Conservation (phyloP, 2,797 vertebrate species). For the Taeniopygia guttata region DNA sequence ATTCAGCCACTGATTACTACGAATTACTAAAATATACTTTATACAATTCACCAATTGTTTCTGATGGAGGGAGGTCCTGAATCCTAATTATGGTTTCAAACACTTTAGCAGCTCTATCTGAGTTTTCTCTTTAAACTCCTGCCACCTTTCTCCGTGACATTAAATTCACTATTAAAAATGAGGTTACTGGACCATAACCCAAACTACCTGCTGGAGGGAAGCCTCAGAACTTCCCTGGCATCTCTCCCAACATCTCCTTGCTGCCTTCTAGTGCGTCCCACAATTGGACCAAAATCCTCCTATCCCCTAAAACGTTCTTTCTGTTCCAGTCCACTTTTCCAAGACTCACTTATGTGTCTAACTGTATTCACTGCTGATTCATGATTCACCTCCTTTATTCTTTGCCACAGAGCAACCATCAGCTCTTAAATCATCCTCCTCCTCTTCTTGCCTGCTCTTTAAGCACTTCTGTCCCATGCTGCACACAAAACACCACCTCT, state of each 20-base stretch:
- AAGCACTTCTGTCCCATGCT: neutral
- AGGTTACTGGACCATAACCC: neutral
- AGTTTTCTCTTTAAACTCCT: neutral
- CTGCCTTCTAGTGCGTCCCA: neutral
- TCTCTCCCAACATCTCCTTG: neutral
- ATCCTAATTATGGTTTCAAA: neutral
- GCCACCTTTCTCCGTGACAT: neutral
- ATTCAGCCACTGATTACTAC: neutral
- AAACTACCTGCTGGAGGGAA: neutral
- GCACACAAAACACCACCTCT: neutral
- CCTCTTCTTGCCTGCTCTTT: neutral
- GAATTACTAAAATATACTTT: neutral
- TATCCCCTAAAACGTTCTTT: neutral
- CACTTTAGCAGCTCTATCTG: rapidly evolving
- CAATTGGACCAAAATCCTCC: neutral
- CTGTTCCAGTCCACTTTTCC: neutral
- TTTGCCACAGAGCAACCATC: neutral
- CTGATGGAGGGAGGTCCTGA: neutral
- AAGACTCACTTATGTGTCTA: neutral
- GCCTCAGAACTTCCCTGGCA: neutral
- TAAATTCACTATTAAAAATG: neutral
- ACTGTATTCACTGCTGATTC: neutral
- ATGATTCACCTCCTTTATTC: neutral
- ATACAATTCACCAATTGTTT: neutral
- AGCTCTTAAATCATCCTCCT: neutral